Conservation (phyloP, 2,113 vertebrate species). For the Sclerurus mexicanus region DNA sequence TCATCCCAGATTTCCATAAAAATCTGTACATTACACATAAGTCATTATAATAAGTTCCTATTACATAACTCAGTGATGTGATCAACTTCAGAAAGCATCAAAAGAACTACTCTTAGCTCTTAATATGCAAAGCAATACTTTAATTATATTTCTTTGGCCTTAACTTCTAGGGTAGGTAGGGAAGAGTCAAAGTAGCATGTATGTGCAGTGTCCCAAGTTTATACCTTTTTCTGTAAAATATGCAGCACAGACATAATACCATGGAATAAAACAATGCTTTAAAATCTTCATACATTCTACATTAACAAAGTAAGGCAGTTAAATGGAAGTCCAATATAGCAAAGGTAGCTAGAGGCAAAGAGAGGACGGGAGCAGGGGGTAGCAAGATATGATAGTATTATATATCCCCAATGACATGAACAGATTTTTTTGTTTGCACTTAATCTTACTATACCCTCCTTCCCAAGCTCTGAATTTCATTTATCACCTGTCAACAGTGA, state of each 20-base stretch:
- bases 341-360: constrained; percentile 9
- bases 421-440: background rate
- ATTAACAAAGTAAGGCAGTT: background rate
- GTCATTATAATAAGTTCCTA: background rate
- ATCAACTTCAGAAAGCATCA: background rate
- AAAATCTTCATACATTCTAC: background rate
- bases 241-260: background rate
- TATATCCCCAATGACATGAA: background rate
- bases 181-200: background rate
- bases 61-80: background rate
- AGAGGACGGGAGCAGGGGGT: background rate
- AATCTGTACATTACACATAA: background rate
- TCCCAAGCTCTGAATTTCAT: constrained; percentile 6
- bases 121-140: background rate
- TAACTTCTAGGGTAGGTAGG: background rate
- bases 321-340: background rate
- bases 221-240: background rate
- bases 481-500: background rate
- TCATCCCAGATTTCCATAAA: constrained; percentile 11
- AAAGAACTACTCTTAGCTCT: background rate
- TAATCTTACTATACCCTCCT: background rate
- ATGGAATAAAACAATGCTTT: background rate
- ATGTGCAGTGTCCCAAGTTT: background rate
- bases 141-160: background rate
- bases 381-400: background rate